Conservation (phyloP, 2,113 vertebrate genomes). For the Anas platyrhynchos region DNA sequence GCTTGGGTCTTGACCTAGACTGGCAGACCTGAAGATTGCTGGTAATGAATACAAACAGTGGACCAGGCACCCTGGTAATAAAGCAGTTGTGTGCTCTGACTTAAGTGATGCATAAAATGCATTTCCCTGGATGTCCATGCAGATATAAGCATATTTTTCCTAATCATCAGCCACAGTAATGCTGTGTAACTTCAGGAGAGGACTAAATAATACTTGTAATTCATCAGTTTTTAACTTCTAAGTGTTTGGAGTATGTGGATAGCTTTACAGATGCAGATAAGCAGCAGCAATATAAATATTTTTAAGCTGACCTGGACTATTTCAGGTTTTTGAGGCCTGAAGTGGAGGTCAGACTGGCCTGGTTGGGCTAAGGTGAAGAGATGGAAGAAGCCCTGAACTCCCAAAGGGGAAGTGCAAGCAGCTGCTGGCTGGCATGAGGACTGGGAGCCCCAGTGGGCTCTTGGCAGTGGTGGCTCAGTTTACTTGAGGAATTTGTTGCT, state of each 20-base stretch:
- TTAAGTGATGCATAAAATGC: not conserved
- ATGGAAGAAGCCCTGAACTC: not conserved
- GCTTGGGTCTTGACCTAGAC: not conserved
- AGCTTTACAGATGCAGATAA: not conserved
- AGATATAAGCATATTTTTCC: not conserved
- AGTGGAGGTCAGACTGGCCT: not conserved
- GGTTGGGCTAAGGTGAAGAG: not conserved
- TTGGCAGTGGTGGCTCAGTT: not conserved
- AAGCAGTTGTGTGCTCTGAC: not conserved
- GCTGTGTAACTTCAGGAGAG: not conserved
- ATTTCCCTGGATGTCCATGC: not conserved
- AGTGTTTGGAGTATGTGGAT: not conserved
- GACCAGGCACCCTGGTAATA: not conserved
- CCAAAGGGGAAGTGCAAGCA: not conserved
- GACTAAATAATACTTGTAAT: not conserved
- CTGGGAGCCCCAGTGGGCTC: not conserved
- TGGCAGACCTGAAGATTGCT: not conserved
- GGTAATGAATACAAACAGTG: not conserved
- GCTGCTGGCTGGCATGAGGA: not conserved
- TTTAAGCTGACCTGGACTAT: not conserved
- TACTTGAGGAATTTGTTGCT: slow-evolving; percentile 17
- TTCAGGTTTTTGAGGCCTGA: not conserved
- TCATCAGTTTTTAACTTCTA: not conserved
- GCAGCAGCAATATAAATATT: not conserved
- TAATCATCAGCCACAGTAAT: not conserved